phyloP scores from a whole-genome alignment of 2,888 invertebrate species.

The Pyralis farinalis region DNA sequence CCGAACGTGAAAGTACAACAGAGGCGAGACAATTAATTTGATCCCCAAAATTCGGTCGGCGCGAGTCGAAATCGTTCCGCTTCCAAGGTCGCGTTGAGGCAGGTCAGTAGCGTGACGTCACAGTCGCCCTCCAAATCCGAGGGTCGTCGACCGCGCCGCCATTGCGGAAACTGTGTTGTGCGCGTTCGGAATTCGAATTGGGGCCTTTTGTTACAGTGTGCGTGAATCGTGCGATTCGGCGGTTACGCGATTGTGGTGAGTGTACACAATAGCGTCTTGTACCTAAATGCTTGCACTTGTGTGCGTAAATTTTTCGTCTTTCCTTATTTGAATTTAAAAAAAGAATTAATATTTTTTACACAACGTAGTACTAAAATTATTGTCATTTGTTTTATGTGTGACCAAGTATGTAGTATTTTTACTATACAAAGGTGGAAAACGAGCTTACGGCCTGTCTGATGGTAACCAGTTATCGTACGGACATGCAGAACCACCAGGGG shows the following conservation, averaged over 20 bases:
- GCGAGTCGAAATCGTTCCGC: conserved; percentile 40
- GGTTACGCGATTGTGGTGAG: conserved; percentile 18
- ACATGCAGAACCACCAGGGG: too few species aligned
- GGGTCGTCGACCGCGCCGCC: conserved; percentile 69
- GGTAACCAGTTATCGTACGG: too few species aligned
- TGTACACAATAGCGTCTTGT: neutral
- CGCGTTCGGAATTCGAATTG: conserved; percentile 78
- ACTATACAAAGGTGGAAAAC: too few species aligned
- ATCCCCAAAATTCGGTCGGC: conserved; percentile 38
- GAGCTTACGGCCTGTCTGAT: too few species aligned
- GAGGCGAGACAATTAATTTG: conserved; percentile 7
- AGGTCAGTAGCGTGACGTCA: conserved; percentile 76
- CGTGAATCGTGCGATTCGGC: conserved; percentile 33
- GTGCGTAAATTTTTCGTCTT: conserved; percentile 39
- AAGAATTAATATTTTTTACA: too few species aligned
- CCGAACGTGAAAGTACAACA: conserved; percentile 4
- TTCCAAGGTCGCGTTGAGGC: conserved; percentile 72
- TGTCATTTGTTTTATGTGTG: too few species aligned
- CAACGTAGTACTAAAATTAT: too few species aligned
- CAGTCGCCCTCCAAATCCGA: conserved; percentile 71
- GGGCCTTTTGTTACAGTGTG: conserved; percentile 58
- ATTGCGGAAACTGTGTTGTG: conserved; percentile 74
- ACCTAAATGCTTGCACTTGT: conserved; percentile 29
- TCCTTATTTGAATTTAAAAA: conserved; percentile 17
- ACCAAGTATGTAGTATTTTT: too few species aligned